Evolutionary conservation across 2,888 invertebrate species (phyloP).

Genomic region (Tetragnatha montana): DNA sequence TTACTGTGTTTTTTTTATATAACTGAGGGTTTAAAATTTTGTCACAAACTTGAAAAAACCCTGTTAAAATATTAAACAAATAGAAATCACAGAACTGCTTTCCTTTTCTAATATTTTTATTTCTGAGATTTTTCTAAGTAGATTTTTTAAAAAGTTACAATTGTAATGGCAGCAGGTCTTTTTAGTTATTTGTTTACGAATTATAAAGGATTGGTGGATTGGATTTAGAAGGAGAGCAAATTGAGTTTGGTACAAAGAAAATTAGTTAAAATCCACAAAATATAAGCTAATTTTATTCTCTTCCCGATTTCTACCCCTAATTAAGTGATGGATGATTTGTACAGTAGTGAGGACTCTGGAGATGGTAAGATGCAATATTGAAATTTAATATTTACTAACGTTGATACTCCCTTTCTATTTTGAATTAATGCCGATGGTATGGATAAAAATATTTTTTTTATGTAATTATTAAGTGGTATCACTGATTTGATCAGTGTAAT

Average conservation of each 20-base stretch:
- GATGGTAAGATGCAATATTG: constrained; percentile 31
- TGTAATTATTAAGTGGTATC: background rate
- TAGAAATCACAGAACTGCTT: background rate
- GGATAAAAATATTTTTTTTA: background rate
- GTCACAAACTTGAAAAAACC: background rate
- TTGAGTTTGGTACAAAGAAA: too few species aligned
- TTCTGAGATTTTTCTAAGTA: background rate
- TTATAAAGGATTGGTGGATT: too few species aligned
- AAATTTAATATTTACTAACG: background rate
- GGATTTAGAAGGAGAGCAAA: too few species aligned
- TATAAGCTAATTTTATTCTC: too few species aligned
- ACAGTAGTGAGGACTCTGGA: constrained; percentile 62
- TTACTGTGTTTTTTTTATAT: background rate
- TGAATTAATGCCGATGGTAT: background rate
- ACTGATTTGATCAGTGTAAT: background rate
- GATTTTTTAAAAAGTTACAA: background rate
- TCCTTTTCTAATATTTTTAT: too few species aligned
- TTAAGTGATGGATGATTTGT: constrained; percentile 61
- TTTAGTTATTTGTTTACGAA: background rate
- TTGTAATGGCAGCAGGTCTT: background rate
- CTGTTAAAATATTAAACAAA: background rate
- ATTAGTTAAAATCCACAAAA: too few species aligned
- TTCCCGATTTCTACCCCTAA: background rate
- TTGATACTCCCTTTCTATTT: background rate
- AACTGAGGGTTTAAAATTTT: background rate